Evolutionary conservation across 2,888 invertebrate species (phyloP).

Genomic region (Parthenolecanium corni): DNA sequence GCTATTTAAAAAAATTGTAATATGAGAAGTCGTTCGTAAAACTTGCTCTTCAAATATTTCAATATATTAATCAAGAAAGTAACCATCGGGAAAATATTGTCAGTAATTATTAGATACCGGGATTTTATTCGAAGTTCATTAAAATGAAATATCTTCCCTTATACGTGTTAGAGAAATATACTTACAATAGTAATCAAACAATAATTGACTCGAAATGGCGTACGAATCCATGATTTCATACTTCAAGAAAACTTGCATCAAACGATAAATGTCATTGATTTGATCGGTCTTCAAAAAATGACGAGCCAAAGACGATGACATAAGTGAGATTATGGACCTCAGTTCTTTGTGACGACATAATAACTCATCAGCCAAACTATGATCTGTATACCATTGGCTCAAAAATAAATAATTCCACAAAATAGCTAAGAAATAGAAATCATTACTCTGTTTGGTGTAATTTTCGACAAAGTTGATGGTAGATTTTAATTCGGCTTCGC

Average conservation of each 20-base stretch:
- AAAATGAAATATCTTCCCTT: too few species aligned
- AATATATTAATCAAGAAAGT: too few species aligned
- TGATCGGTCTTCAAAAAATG: slow-evolving; percentile 11
- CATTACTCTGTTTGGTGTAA: slow-evolving; percentile 7
- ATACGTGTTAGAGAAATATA: background rate
- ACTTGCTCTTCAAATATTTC: too few species aligned
- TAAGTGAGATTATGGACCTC: slow-evolving; percentile 17
- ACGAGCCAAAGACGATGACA: slow-evolving; percentile 10
- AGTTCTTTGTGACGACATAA: slow-evolving; percentile 15
- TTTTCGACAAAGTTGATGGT: slow-evolving; percentile 20
- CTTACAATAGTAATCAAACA: slow-evolving; percentile 31
- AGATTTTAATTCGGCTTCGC: slow-evolving; percentile 28
- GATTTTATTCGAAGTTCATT: too few species aligned
- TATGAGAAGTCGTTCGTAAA: too few species aligned
- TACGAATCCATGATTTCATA: slow-evolving; percentile 24
- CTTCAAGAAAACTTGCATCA: slow-evolving; percentile 26
- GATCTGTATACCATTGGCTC: slow-evolving; percentile 29
- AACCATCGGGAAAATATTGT: too few species aligned
- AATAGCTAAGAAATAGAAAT: slow-evolving; percentile 24
- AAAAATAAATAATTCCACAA: slow-evolving; percentile 31
- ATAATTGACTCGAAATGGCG: slow-evolving; percentile 6
- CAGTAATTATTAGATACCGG: too few species aligned
- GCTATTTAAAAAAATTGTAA: too few species aligned
- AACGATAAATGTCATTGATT: slow-evolving; percentile 15
- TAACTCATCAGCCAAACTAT: slow-evolving; percentile 28